Conservation (phyloP, 2,113 vertebrate species). For the Campylomormyrus numenius region DNA sequence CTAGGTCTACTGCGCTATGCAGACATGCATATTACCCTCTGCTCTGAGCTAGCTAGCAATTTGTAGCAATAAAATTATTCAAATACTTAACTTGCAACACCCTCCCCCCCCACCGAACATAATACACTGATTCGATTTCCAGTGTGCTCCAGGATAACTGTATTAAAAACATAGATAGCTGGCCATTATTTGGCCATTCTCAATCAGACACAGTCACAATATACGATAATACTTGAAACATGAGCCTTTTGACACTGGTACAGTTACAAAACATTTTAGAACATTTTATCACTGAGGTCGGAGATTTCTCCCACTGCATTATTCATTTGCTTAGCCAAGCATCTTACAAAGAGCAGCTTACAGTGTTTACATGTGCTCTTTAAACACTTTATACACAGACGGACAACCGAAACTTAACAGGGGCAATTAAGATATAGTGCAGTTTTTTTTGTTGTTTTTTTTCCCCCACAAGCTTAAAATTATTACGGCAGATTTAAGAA, state of each 20-base stretch:
- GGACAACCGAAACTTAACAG: not conserved
- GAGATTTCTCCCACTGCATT: not conserved
- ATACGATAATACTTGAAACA: not conserved
- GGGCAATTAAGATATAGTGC: not conserved
- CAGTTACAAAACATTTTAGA: not conserved
- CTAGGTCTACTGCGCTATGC: not conserved
- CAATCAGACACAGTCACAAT: not conserved
- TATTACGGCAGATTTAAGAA: not conserved
- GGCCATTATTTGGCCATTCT: not conserved
- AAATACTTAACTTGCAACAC: not conserved
- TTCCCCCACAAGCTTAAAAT: not conserved
- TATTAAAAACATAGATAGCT: not conserved
- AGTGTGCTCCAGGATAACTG: not conserved
- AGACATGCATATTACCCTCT: not conserved
- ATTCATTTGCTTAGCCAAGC: not conserved
- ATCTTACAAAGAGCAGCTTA: not conserved
- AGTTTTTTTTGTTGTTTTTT: not conserved
- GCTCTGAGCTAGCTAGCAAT: not conserved
- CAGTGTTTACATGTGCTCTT: not conserved
- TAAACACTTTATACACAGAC: not conserved
- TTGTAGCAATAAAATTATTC: not conserved
- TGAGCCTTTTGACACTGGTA: not conserved
- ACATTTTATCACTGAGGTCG: not conserved
- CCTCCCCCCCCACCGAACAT: not conserved
- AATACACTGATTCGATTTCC: not conserved